Percentiles rank a stretch among this genome's conserved stretches.
Evolutionary conservation across 2,113 vertebrate species (phyloP).

Genomic region (Neotoma lepida): DNA sequence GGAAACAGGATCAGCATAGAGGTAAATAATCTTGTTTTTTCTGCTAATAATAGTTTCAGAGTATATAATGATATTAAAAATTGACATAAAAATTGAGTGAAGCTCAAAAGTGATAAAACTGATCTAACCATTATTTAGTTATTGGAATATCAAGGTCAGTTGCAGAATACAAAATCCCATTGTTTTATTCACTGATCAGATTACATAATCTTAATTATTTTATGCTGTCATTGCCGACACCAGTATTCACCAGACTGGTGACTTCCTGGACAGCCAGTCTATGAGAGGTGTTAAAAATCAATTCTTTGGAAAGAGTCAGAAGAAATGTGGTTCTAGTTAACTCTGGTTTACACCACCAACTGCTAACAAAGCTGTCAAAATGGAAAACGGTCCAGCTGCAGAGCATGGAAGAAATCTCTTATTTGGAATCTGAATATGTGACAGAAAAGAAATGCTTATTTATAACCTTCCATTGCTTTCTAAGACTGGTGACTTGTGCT

Average conservation of each 20-base stretch:
- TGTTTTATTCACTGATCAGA: slow-evolving; percentile 41
- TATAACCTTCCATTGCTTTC: slow-evolving; percentile 61
- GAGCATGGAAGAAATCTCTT: slow-evolving; percentile 64
- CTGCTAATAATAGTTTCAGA: slow-evolving; percentile 20
- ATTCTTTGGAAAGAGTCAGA: slow-evolving; percentile 55
- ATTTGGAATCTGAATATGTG: slow-evolving; percentile 66
- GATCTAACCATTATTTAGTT: slow-evolving; percentile 3
- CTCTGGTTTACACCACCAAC: slow-evolving; percentile 61
- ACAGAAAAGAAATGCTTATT: slow-evolving; percentile 53
- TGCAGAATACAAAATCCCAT: slow-evolving; percentile 21
- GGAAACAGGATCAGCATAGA: neutral
- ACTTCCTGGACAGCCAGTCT: slow-evolving; percentile 59
- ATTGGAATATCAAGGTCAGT: neutral
- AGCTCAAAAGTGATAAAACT: neutral
- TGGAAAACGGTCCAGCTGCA: slow-evolving; percentile 58
- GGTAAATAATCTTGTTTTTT: slow-evolving; percentile 19
- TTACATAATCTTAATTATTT: slow-evolving; percentile 40
- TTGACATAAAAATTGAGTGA: neutral
- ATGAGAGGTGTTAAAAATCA: slow-evolving; percentile 67
- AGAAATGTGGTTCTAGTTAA: slow-evolving; percentile 76
- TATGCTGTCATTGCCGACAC: slow-evolving; percentile 43
- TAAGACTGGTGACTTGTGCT: slow-evolving; percentile 11
- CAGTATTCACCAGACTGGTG: slow-evolving; percentile 37
- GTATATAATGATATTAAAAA: neutral
- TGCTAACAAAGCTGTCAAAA: slow-evolving; percentile 74